Evolutionary conservation across 2,888 invertebrate genomes (phyloP).

Genomic region (Philereme transversata): DNA sequence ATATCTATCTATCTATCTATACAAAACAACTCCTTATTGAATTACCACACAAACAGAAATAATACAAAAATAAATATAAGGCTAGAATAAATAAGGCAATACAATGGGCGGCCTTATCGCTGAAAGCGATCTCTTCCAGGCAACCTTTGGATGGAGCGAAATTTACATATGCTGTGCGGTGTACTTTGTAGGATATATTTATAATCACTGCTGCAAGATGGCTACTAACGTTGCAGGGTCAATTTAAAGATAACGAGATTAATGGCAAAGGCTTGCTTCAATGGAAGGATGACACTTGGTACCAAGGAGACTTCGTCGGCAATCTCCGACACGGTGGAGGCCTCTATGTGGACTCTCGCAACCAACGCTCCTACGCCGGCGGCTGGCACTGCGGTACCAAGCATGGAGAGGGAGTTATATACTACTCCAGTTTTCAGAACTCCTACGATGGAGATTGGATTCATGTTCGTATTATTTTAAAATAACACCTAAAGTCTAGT

Average conservation of each 20-base stretch:
- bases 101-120: too few species aligned
- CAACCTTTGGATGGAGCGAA: too few species aligned
- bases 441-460: conserved; percentile 73
- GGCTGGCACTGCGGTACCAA: conserved; percentile 79
- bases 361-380: conserved; percentile 67
- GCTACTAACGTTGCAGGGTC: conserved; percentile 66
- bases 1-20: too few species aligned
- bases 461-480: conserved; percentile 52
- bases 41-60: too few species aligned
- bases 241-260: conserved; percentile 82
- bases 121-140: too few species aligned
- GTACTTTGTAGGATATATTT: too few species aligned
- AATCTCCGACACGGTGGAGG: conserved; percentile 84
- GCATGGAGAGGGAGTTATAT: conserved; percentile 67
- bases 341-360: conserved; percentile 69
- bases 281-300: conserved; percentile 83
- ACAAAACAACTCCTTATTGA: too few species aligned
- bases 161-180: too few species aligned
- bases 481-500: not conserved
- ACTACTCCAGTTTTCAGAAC: conserved; percentile 61
- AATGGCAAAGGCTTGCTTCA: conserved; percentile 80
- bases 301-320: conserved; percentile 82
- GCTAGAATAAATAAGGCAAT: too few species aligned
- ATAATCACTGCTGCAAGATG: too few species aligned
- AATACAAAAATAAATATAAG: too few species aligned